Evolutionary conservation across 2,797 vertebrate genomes (phyloP).

Genomic region (Sebastes trivittatus): DNA sequence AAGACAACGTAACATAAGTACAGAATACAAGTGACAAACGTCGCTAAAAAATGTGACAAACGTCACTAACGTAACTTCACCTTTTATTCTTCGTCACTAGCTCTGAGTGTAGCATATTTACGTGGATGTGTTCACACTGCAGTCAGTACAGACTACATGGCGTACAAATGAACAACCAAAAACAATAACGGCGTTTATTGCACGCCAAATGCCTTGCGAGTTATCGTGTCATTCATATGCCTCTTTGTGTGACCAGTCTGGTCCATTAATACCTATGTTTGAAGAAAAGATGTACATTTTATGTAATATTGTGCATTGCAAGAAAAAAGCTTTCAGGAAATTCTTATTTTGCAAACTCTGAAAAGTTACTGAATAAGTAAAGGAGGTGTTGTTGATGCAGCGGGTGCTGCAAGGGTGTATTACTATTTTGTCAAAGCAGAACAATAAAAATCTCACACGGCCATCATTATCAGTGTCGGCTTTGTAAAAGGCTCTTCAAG

Average conservation of each 20-base stretch:
- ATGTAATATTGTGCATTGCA: neutral
- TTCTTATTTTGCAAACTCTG: neutral
- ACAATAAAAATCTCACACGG: neutral
- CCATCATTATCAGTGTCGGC: neutral
- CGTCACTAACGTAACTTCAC: no score
- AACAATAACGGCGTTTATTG: no score
- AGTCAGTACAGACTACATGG: no score
- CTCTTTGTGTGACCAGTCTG: rapidly evolving
- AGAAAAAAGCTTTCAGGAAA: neutral
- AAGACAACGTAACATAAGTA: no score
- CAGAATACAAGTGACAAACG: rapidly evolving
- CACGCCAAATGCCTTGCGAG: no score
- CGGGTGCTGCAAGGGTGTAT: neutral
- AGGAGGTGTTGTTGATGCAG: neutral
- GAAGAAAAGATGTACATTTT: neutral
- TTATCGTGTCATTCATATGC: no score
- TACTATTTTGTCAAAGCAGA: neutral
- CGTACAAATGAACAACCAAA: no score
- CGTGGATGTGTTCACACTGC: no score
- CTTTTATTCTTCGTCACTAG: rapidly evolving
- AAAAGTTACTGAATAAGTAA: neutral
- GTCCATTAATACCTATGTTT: neutral
- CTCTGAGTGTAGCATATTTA: no score
- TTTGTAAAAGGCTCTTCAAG: neutral
- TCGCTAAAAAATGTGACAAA: no score